A percentile compares a stretch with the other conserved stretches of the same genome.
Conservation (phyloP, 2,113 vertebrate species). For the Thalassoma bifasciatum region DNA sequence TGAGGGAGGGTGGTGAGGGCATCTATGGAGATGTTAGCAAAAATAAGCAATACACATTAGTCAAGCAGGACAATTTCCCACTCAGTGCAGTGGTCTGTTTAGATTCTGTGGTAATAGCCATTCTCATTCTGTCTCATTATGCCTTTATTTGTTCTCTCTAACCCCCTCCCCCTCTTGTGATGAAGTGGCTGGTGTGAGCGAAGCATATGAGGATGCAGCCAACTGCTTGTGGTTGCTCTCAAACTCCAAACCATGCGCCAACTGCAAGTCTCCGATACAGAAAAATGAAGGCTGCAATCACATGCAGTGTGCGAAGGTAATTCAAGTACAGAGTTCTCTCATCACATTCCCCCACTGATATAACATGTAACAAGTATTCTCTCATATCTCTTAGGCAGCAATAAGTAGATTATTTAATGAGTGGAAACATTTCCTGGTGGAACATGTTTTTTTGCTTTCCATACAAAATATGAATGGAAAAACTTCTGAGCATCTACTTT, state of each 20-base stretch:
- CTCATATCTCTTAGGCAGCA: background rate
- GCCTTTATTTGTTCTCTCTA: constrained; percentile 57
- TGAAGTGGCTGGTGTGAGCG: constrained; percentile 95
- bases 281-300: constrained; percentile 99
- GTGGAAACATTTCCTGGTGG: background rate
- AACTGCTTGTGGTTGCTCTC: constrained; percentile 98
- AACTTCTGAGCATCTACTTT: too few species aligned
- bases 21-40: constrained; percentile 58
- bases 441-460: too few species aligned
- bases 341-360: background rate
- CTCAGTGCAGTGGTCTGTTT: constrained; percentile 49
- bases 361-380: background rate
- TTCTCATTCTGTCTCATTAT: constrained; percentile 64
- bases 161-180: constrained; percentile 27
- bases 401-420: background rate
- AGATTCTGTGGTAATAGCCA: constrained; percentile 45
- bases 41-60: constrained; percentile 60
- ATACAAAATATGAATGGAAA: too few species aligned
- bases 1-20: background rate
- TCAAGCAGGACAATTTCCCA: constrained; percentile 50
- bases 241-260: constrained; percentile 97
- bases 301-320: constrained; percentile 99
- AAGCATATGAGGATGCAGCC: constrained; percentile 97
- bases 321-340: constrained; percentile 9
- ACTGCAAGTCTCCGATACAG: constrained; percentile 99